Base-by-base conservation (phyloP, 2,113 vertebrate species). In the Lophura nycthemera region DNA sequence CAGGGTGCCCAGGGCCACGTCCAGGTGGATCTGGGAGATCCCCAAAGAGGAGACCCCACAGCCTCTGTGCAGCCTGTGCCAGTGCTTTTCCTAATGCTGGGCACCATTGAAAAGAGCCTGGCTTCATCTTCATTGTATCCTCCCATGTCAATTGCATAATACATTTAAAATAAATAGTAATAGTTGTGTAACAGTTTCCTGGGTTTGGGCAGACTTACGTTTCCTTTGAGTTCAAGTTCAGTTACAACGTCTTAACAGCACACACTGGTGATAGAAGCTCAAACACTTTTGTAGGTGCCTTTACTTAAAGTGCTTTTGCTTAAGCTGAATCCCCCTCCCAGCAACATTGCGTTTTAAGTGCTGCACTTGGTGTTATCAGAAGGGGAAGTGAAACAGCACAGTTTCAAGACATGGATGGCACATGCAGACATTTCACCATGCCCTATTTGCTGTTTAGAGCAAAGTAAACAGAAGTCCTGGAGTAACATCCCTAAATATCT, bases 351-450 rank as follows among this genome's bases (percentile, higher is more conserved):
- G 4, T 67, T 90, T 82, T 54, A 36, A 79, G 72, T 76, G 47
- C 74, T 82, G 11, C 19, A 32, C 4, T 48, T 71, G 32, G 27
- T 0, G 1, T 71, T 83, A 56, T n/a, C 24, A 42, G 75, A 66
- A 74, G 25, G 19, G 5, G 48, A 19, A 8, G 36, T 42, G 71
- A 2, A 2, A 2, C 29, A 24, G 27, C 65, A 25, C 40, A 2
- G 0, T 76, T 70, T 73, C 30, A 63, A 34, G 36, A 24, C 10
- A 14, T 5, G 14, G 47, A 22, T 42, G 19, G 18, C 34, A 22
- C 27, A 29, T 50, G 13, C 56, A 61, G 74, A 43, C 3, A 2
- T 74, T 84, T 17, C n/a, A 6, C 16, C 0, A 0, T 77, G 42
- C 17, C 14, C 30, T 3, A 1, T 43, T 66, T 65, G 19, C 22